Evolutionary conservation across 2,797 vertebrate genomes (phyloP), one percentile per base, ranked within the genome.

Genomic region (Sebastes itinus): DNA sequence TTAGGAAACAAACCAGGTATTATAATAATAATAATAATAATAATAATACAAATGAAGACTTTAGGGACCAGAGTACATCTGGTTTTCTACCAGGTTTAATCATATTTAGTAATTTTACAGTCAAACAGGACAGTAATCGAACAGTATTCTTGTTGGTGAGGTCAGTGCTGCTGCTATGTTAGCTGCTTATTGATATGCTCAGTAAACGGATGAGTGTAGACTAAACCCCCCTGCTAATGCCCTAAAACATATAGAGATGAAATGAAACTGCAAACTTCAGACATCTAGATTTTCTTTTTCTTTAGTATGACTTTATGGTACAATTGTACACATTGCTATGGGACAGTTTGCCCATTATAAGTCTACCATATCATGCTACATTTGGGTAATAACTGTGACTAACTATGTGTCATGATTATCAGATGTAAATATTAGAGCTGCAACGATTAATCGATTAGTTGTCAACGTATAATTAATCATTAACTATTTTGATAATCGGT

Each of bases 151-250:
- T 60, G 27, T 33, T 74, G 16, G 11, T 66, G 54, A 63, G 63
- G 42, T 18, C n/a, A 78, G 22, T 27, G 23, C 18, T 70, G 55
- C 23, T 20, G 14, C 6, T 16, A 16, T 65, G 64, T 55, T 64
- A 18, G 25, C 68, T 66, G 42, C 20, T 75, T 32, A 52, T 10
- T 82, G 78, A 88, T 84, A 80, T 86, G 73, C 33, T 68, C 56
- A 38, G 52, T 18, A 73, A 56, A 23, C 1, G 12, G 4, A 7
- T 54, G 4, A 11, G n/a, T 59, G 22, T 49, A 5, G 11, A 27
- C 16, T 30, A n/a, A 59, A n/a, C 22, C 18, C 6, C 25, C 8
- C 7, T 22, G 11, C 10, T 46, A 23, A 62, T 56, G 25, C 14
- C 20, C 3, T 27, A 69, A 42, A 32, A 52, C 23, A 14, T n/a